Evolutionary conservation across 2,888 invertebrate species (phyloP).

Genomic region (Limnephilus marmoratus): DNA sequence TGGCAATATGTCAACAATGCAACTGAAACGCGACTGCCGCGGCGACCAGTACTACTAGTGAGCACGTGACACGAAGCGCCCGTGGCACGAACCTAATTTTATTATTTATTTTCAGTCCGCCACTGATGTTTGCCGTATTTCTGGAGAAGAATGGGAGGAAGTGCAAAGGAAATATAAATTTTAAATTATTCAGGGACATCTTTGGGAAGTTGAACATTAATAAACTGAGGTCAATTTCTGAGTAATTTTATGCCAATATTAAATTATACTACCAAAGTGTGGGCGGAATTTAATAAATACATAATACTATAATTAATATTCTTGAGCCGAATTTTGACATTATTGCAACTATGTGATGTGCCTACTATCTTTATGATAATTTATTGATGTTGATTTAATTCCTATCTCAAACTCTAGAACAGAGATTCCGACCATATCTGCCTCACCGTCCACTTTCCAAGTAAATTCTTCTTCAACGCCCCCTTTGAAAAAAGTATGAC

Average conservation of each 20-base stretch:
- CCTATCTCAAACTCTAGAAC: no score
- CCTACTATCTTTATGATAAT: no score
- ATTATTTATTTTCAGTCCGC: background rate
- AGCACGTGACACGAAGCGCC: no score
- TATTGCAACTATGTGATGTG: background rate
- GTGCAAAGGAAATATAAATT: background rate
- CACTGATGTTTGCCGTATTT: background rate
- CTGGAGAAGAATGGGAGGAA: background rate
- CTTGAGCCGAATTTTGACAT: background rate
- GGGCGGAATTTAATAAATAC: background rate
- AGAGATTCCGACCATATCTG: no score
- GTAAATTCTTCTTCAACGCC: no score
- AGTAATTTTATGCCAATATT: background rate
- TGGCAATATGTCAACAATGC: no score
- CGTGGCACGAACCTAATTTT: background rate
- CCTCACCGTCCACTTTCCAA: no score
- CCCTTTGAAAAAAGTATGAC: no score
- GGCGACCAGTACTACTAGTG: no score
- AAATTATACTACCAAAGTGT: background rate
- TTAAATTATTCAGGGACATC: background rate
- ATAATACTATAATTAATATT: background rate
- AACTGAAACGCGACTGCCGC: no score
- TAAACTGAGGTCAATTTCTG: background rate
- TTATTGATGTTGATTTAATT: no score
- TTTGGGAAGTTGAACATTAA: background rate